Percentiles rank a stretch among this genome's conserved stretches.
Evolutionary conservation across 2,888 invertebrate genomes (phyloP).

Genomic region (Amphimallon solstitiale): DNA sequence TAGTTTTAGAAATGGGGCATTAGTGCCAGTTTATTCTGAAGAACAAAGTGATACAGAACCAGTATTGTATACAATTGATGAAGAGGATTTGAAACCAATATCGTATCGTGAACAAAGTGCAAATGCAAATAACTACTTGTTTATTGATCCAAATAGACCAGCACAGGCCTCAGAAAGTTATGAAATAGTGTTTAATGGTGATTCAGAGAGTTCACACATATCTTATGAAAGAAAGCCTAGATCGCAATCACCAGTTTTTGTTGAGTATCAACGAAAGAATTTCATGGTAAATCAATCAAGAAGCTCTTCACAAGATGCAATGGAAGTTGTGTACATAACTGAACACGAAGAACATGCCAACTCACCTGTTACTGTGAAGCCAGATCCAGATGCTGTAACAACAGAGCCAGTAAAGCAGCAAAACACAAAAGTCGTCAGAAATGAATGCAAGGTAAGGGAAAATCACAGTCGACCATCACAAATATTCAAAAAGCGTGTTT

Average conservation of each 20-base stretch:
- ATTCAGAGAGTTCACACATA: constrained; percentile 16
- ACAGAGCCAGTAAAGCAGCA: constrained; percentile 1
- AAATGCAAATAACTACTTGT: constrained; percentile 24
- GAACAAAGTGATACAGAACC: constrained; percentile 33
- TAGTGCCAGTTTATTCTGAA: constrained; percentile 50
- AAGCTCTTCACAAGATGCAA: constrained; percentile 3
- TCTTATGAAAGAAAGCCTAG: neutral
- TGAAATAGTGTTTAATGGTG: constrained; percentile 39
- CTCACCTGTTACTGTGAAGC: constrained; percentile 5
- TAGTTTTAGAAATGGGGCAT: constrained; percentile 56
- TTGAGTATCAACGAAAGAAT: constrained; percentile 12
- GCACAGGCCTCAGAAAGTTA: constrained; percentile 28
- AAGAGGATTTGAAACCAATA: constrained; percentile 33
- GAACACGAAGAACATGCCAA: constrained; percentile 1
- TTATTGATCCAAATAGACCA: constrained; percentile 26
- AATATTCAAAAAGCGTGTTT: constrained; percentile 35
- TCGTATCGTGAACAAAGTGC: constrained; percentile 11
- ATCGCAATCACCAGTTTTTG: constrained; percentile 2
- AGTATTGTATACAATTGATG: constrained; percentile 35
- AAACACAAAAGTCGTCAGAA: neutral
- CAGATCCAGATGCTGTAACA: constrained; percentile 2
- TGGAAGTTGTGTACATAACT: constrained; percentile 36
- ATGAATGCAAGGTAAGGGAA: neutral
- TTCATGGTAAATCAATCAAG: neutral
- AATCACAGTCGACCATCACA: neutral